Evolutionary conservation across 2,888 invertebrate genomes (phyloP), one percentile per base, ranked within the genome.

Genomic region (Drosophila fungiperda): DNA sequence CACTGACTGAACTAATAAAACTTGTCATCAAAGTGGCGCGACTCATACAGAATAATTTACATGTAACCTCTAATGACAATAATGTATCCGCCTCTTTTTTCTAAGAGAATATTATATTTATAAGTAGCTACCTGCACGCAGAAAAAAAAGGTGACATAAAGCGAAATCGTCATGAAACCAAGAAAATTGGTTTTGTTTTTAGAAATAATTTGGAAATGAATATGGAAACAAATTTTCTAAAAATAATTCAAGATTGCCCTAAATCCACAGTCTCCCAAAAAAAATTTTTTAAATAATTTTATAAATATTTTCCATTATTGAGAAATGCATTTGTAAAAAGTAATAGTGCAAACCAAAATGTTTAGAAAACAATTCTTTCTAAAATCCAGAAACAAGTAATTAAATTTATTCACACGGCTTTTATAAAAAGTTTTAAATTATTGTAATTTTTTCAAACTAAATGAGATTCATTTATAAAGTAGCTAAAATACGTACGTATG

Each of bases 1-100:
- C 72, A 70, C 69, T 69, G 74, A 73, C 68, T 53, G 65, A 76
- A 75, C 70, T 45, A 54, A 38, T 50, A 32, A 40, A 68, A 48
- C 63, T 73, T 53, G 58, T 48, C 36, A 23, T 40, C 45, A 57
- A 61, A 48, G 45, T 38, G 20, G 20, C 20, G 1, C 45, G 12
- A 12, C 45, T 20, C 20, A 20, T 7, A 12, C 20, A 23, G 20
- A 23, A 45, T 23, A 45, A 23, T 23, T 45, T 45, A 23, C 45
- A 23, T 45, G 45, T 1, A 7, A 20, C 42, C 12, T 3, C 12
- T 12, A 45, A 20, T 20, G 45, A 7, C 20, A 45, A 23, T 23
- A 15, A 3, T 8, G 12, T 23, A 45, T 20, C 20, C 45, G 12
- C 20, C 20, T 23, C 20, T 23, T 20, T 4, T 1, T 15, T 7